A percentile compares a stretch with the other conserved stretches of the same genome.
Evolutionary conservation across 1,140 invertebrate species (phyloP).

Genomic region (Berghia stephanieae): DNA sequence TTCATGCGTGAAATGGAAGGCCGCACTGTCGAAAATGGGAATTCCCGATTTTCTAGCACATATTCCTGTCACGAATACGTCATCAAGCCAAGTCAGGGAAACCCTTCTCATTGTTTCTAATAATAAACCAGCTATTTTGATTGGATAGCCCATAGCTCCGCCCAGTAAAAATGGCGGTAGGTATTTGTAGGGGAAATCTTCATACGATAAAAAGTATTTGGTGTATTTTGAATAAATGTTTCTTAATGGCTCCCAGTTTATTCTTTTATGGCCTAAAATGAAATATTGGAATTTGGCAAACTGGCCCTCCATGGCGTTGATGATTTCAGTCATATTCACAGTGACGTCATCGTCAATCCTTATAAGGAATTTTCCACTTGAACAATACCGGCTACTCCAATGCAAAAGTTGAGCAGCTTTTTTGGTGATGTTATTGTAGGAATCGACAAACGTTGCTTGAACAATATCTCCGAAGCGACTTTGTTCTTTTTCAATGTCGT

Average conservation of each 20-base stretch:
- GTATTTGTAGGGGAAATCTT: not conserved
- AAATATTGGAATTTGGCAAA: slow-evolving; percentile 21
- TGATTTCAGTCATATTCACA: slow-evolving; percentile 38
- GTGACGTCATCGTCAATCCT: slow-evolving; percentile 68
- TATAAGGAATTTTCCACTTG: slow-evolving; percentile 69
- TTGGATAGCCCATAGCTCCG: slow-evolving; percentile 16
- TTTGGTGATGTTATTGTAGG: slow-evolving; percentile 85
- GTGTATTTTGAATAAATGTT: not conserved
- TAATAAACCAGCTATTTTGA: not conserved
- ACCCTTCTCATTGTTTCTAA: not conserved
- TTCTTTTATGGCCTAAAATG: slow-evolving; percentile 36
- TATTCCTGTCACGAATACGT: not conserved
- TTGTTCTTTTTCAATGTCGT: slow-evolving; percentile 72
- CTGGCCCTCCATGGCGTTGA: slow-evolving; percentile 12
- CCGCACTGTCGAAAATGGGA: slow-evolving; percentile 5
- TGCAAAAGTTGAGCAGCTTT: slow-evolving; percentile 85
- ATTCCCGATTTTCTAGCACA: not conserved
- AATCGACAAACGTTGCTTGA: slow-evolving; percentile 81
- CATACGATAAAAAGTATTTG: not conserved
- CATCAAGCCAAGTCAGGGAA: not conserved
- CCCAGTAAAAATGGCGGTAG: slow-evolving; percentile 12
- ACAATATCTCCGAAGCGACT: slow-evolving; percentile 75
- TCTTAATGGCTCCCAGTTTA: not conserved
- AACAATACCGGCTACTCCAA: slow-evolving; percentile 77
- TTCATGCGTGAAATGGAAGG: slow-evolving; percentile 13